Evolutionary conservation across 2,113 vertebrate genomes (phyloP).

Genomic region (Macroglossus sobrinus): DNA sequence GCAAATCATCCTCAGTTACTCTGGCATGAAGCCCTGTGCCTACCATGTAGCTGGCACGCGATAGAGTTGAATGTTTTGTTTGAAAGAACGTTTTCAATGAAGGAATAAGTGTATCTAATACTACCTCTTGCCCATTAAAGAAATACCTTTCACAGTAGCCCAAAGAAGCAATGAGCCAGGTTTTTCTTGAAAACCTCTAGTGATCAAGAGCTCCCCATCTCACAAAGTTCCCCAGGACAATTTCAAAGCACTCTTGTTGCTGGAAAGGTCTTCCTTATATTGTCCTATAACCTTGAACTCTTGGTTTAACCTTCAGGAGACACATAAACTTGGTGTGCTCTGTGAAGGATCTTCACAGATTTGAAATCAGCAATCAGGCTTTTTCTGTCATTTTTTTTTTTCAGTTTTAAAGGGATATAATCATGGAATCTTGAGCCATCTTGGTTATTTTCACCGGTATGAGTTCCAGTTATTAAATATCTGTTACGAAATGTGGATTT

Average conservation of each 20-base stretch:
- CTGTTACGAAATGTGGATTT: neutral
- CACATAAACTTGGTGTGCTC: neutral
- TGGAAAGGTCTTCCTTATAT: neutral
- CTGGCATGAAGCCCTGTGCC: neutral
- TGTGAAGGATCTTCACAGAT: neutral
- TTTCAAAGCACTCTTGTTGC: neutral
- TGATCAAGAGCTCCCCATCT: neutral
- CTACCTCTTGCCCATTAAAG: neutral
- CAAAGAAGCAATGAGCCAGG: neutral
- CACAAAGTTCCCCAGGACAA: neutral
- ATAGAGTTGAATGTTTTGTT: neutral
- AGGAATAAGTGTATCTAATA: neutral
- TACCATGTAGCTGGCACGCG: neutral
- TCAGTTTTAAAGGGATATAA: neutral
- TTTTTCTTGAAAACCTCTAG: neutral
- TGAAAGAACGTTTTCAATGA: neutral
- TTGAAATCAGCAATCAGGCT: neutral
- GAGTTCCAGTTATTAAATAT: neutral
- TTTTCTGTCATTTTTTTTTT: neutral
- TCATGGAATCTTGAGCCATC: neutral
- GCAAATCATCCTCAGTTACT: neutral
- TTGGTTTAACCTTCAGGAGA: neutral
- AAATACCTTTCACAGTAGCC: neutral
- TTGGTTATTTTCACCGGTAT: neutral
- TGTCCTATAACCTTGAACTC: neutral